phyloP scores from a whole-genome alignment of 2,888 invertebrate species.

The Drosophila paramelanica region DNA sequence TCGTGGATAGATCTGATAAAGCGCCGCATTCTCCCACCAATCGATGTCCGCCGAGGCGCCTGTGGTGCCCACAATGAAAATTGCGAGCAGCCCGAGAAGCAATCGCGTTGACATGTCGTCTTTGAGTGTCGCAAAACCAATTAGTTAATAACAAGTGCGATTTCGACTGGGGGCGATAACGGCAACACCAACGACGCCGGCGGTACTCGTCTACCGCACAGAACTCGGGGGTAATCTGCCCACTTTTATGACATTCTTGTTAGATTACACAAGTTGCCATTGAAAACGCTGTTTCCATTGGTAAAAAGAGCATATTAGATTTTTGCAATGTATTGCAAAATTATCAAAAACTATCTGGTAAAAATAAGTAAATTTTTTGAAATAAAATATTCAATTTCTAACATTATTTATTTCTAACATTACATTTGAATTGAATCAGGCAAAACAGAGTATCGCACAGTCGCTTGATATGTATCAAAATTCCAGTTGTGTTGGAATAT shows the following conservation, averaged over 20 bases:
- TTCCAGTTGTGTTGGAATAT: too few species aligned
- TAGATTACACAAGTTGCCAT: conserved; percentile 37
- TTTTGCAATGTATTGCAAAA: too few species aligned
- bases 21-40: conserved; percentile 93
- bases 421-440: too few species aligned
- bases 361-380: too few species aligned
- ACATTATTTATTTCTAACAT: too few species aligned
- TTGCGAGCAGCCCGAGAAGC: conserved; percentile 51
- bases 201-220: neutral
- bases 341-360: too few species aligned
- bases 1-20: conserved; percentile 94
- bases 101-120: conserved; percentile 63
- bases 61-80: conserved; percentile 7
- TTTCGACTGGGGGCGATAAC: conserved; percentile 52
- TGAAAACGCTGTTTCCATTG: conserved; percentile 6
- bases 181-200: conserved; percentile 10
- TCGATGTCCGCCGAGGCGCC: conserved; percentile 83
- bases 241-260: conserved; percentile 44
- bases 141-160: conserved; percentile 63
- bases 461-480: too few species aligned
- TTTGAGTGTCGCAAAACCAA: conserved; percentile 62
- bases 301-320: neutral
- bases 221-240: conserved; percentile 32
- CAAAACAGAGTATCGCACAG: too few species aligned
- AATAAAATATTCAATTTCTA: too few species aligned